phyloP scores from a whole-genome alignment of 2,797 vertebrate genomes.

The Pantherophis vulpinus region DNA sequence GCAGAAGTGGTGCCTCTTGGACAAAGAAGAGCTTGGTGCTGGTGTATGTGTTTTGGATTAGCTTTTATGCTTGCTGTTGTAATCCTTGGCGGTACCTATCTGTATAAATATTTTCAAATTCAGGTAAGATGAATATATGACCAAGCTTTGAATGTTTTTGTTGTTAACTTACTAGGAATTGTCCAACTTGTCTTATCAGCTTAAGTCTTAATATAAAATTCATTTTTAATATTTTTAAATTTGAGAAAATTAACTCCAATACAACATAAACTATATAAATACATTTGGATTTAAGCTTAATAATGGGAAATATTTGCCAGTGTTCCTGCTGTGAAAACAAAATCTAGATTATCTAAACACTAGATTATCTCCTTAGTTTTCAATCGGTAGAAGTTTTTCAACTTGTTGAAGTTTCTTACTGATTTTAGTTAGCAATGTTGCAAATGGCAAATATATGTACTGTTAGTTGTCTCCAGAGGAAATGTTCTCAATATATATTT shows the following conservation, averaged over 20 bases:
- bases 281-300: neutral
- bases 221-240: neutral
- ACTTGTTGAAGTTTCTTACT: neutral
- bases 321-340: neutral
- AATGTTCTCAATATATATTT: neutral
- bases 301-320: neutral
- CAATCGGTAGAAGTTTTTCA: neutral
- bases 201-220: neutral
- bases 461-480: neutral
- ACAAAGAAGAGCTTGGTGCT: constrained; percentile 91
- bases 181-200: neutral
- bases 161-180: neutral
- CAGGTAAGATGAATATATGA: constrained; percentile 74
- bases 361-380: too few relatives aligned
- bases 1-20: constrained; percentile 79
- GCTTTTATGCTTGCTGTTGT: constrained; percentile 92
- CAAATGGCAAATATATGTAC: neutral
- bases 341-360: neutral
- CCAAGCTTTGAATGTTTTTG: neutral
- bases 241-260: neutral
- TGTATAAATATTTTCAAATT: constrained; percentile 84
- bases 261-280: neutral
- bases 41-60: constrained; percentile 94
- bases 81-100: constrained; percentile 90
- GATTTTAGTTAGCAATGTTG: neutral